A percentile compares a stretch with the other conserved stretches of the same genome.
Conservation (phyloP, 2,888 invertebrate genomes). For the Hirtodrosophila histrioides region DNA sequence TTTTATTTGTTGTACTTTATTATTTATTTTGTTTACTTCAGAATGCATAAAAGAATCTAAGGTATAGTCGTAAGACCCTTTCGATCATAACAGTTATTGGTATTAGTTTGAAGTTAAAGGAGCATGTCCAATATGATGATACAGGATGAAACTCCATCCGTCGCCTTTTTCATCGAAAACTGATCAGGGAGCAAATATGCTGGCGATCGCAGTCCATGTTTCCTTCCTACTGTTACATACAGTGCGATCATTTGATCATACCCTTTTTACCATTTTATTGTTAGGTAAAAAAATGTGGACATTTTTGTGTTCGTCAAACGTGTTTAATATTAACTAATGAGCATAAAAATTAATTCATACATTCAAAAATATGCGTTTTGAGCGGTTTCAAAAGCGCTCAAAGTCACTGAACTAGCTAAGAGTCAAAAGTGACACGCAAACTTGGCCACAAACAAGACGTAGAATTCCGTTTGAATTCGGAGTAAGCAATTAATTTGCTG, state of each 20-base stretch:
- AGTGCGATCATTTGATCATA: slow-evolving; percentile 1
- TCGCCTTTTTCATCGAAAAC: too few species aligned
- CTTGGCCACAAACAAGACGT: background rate
- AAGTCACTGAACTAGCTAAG: slow-evolving; percentile 24
- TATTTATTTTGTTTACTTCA: too few species aligned
- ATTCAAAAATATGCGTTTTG: slow-evolving; percentile 10
- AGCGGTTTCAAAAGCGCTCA: background rate
- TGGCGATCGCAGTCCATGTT: too few species aligned
- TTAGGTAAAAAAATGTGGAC: background rate
- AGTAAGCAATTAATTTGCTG: slow-evolving; percentile 7
- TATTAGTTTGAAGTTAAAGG: too few species aligned
- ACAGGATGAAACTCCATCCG: too few species aligned
- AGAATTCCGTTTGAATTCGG: slow-evolving; percentile 5
- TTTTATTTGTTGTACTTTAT: too few species aligned
- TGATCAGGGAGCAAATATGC: too few species aligned
- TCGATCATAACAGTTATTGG: too few species aligned
- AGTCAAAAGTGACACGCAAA: slow-evolving; percentile 1
- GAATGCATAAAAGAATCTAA: too few species aligned
- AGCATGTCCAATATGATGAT: too few species aligned
- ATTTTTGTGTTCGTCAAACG: slow-evolving; percentile 33
- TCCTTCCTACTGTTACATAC: too few species aligned
- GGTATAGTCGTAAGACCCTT: too few species aligned
- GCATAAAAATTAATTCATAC: slow-evolving; percentile 11
- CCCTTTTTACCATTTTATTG: background rate
- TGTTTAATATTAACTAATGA: slow-evolving; percentile 31